Evolutionary conservation across 2,113 vertebrate species (phyloP), one percentile per base, ranked within the genome.

Genomic region (Epinephelus lanceolatus): DNA sequence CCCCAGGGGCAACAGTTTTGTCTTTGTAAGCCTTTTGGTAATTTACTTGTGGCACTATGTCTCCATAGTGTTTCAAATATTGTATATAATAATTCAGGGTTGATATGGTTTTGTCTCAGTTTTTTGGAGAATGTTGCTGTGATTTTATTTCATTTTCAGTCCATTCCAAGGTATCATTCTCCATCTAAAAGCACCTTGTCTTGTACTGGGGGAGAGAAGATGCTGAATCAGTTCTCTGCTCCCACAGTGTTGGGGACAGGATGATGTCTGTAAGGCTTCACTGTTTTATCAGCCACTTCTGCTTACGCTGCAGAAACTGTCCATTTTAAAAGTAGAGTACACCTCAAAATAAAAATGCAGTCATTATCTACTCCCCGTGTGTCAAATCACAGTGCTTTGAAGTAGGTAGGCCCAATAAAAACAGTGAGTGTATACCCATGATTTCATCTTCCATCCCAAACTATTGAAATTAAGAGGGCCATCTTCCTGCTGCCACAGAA

Each of bases 151-250:
- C 10, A 33, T 21, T 71, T 75, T 71, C 33, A 42, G 21, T 12
- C 52, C 45, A 62, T 27, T 40, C 30, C 45, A 40, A 42, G 21
- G 66, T 53, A 45, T 71, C 2, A 45, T 45, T 53, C 55, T 37
- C 19, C 57, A 3, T 60, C 42, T 30, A 12, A 55, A 55, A 63
- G 45, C 33, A 61, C 2, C 45, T 14, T 1, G 47, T 72, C 5
- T 8, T n/a, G 18, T 17, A 3, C 8, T 0, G 2, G 23, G 61
- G 42, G 53, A 45, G 42, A 76, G 14, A 69, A 45, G 70, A 62
- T 57, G 82, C 76, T 84, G 82, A 79, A 70, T 84, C 40, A 3
- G 56, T 75, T 63, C n/a, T 23, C 49, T 65, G 56, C 40, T 49
- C 63, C 70, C 1, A n/a, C 4, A 45, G 70, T 70, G 56, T 78